These are phyloP conservation scores for Hylaeus volcanicus DNA, from an alignment of 1,140 invertebrate species.

Conservation along the genomic window DNA sequence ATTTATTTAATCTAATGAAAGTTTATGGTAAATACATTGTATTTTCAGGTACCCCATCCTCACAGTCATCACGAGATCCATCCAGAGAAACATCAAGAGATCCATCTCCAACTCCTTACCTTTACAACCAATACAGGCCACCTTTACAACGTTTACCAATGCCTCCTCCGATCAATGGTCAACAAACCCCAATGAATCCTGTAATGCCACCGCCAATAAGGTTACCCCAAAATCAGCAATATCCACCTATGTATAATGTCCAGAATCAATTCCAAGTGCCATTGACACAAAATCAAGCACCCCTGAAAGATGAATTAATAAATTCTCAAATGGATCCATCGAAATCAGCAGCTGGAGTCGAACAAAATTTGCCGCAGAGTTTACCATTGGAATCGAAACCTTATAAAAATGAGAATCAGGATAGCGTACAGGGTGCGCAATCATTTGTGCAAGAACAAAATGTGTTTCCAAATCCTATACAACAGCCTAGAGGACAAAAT, in stretches of 20 bases:
- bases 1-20: not conserved
- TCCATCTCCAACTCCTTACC: constrained; percentile 75
- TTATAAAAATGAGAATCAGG: not conserved
- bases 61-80: constrained; percentile 75
- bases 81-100: constrained; percentile 75
- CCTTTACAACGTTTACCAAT: constrained; percentile 61
- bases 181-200: constrained; percentile 42
- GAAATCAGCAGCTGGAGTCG: not conserved
- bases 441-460: not conserved
- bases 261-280: constrained; percentile 25
- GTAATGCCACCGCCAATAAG: constrained; percentile 20
- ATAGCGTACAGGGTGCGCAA: not conserved
- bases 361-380: constrained; percentile 8
- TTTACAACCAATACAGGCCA: constrained; percentile 71
- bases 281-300: constrained; percentile 7
- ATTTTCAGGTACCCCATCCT: constrained; percentile 72
- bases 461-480: not conserved
- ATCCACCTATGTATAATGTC: constrained; percentile 20
- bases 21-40: not conserved
- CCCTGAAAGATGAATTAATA: not conserved
- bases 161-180: constrained; percentile 69
- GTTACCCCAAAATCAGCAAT: constrained; percentile 9
- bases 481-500: constrained; percentile 9
- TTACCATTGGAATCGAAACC: not conserved
- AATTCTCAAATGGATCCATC: constrained; percentile 10